These are phyloP conservation scores for Melanocharis versteri DNA, from an alignment of 2,113 vertebrate species.

Conservation along the genomic window DNA sequence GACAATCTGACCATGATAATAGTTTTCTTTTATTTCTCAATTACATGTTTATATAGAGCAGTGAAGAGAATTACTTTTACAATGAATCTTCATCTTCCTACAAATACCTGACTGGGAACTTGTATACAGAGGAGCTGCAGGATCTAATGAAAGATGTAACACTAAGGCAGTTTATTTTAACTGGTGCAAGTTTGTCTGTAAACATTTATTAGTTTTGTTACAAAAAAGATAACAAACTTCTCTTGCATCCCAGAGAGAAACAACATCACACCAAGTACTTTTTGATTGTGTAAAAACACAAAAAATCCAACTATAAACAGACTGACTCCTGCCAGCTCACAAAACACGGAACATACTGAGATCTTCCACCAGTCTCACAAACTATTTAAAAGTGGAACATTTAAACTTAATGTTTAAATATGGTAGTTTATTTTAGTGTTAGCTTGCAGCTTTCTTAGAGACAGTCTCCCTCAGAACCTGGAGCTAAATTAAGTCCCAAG, in stretches of 20 bases:
- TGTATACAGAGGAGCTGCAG: background rate
- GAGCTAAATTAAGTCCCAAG: background rate
- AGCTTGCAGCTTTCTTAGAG: background rate
- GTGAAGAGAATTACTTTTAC: background rate
- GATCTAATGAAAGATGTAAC: background rate
- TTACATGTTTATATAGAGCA: background rate
- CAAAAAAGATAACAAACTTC: conserved; percentile 16
- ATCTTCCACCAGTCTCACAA: background rate
- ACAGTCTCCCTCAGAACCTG: background rate
- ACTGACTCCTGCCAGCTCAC: background rate
- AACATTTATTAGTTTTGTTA: background rate
- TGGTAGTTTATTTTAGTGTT: background rate
- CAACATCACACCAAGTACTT: background rate
- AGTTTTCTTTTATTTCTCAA: background rate
- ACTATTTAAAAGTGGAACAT: background rate
- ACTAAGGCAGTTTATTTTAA: conserved; percentile 17
- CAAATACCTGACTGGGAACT: background rate
- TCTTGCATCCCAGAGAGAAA: background rate
- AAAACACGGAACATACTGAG: background rate
- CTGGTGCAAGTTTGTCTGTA: conserved; percentile 10
- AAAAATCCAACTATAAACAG: background rate
- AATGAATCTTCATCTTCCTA: background rate
- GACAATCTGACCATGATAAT: background rate
- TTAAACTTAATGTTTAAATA: background rate
- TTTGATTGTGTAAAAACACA: background rate